Evolutionary conservation across 2,113 vertebrate genomes (phyloP), one percentile per base, ranked within the genome.

Genomic region (Carollia perspicillata): DNA sequence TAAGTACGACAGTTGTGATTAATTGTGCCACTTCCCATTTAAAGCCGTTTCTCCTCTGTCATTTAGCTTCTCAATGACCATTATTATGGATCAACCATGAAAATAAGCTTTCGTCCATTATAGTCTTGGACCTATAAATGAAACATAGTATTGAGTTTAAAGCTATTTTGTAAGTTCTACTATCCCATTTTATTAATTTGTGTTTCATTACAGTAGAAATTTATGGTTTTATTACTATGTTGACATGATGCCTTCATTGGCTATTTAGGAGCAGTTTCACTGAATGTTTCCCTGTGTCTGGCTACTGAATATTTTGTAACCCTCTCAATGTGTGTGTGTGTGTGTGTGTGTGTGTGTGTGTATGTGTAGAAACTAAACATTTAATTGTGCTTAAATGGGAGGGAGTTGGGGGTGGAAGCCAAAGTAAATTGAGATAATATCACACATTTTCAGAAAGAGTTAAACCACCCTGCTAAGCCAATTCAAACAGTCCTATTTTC

Each of bases 21-120:
- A 89, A 89, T 80, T 80, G 85, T 90, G 69, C 51, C 42, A 44
- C 37, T 94, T 95, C 65, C 44, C 79, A 93, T 66, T 58, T 90
- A 96, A 94, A 96, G 40, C 71, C 63, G n/a, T 65, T 91, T 65
- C 72, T 97, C 60, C 85, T 72, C 72, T 94, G 93, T 68, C 80
- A 69, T 90, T 96, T 95, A 89, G 80, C 71, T 96, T 90, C 63
- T 72, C 66, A 83, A 18, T 65, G 80, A 66, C 66, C 71, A 84
- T 96, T 74, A 89, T 68, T 84, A 20, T 79, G 79, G 40, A 74
- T 69, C 89, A 94, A 55, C 63, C 71, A 68, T 81, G 79, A 86
- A 92, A 95, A 95, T 94, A 80, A 92, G 55, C 69, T 83, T 68
- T 79, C 42, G 84, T 80, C 86, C 75, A 42, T 94, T 92, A 80